Evolutionary conservation across 1,140 invertebrate genomes (phyloP), one percentile per base, ranked within the genome.

Genomic region (Ceratina calcarata): DNA sequence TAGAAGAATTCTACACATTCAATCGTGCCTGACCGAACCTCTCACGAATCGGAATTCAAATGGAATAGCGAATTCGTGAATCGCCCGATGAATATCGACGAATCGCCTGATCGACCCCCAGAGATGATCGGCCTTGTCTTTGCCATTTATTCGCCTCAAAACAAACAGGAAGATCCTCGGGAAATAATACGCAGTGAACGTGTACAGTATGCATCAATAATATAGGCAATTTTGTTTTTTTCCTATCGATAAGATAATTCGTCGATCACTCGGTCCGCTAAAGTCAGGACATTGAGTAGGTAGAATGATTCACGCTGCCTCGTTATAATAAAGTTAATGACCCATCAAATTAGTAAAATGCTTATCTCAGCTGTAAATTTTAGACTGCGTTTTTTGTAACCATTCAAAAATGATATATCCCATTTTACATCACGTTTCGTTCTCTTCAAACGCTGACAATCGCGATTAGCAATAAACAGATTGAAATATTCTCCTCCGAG

Each of bases 81-180:
- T 55, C 58, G 62, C 1, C 8, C 32, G 15, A 27, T 62, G 77
- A 74, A 65, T 66, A 79, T 74, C 61, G 70, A 74, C 62, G 62
- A 79, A 74, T 53, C 53, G 12, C 2, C 45, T 49, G n/a, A 67
- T 71, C 62, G 68, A 53, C 20, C 65, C 20, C 45, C 37, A 45
- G 8, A 45, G 37, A 13, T 18, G 27, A 66, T 60, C 37, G 75
- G 27, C 76, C 81, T 74, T 69, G 76, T 60, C 27, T 24, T 16
- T 60, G 24, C 27, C 49, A 45, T 69, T 68, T 80, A 70, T n/a
- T 22, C n/a, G 37, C 32, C 53, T 60, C 1, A 61, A 81, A 74
- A 60, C 65, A 70, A 82, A 80, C 70, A 74, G 81, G 77, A 80
- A 82, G 53, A 70, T 65, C 57, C 24, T 53, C 27, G 76, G 10